Conservation (phyloP, 92 coral and sea anemone species). For the Phenganax marumi region DNA sequence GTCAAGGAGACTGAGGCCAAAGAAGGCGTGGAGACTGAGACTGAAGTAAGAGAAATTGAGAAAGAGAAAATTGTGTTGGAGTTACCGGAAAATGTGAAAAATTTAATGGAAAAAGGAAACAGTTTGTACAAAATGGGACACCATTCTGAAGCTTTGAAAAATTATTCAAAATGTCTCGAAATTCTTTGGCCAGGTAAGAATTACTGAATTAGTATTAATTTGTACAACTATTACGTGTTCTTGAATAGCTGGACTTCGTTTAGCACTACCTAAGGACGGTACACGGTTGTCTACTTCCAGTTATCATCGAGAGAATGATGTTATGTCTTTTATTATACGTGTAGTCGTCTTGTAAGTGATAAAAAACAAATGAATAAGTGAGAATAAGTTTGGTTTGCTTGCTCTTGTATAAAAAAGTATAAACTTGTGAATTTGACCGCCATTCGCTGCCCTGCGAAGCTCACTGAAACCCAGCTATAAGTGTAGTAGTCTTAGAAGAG, state of each 20-base stretch:
- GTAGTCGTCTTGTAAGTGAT: too few relatives aligned
- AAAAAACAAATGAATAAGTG: not conserved
- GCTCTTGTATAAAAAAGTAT: not conserved
- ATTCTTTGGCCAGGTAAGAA: slow-evolving; percentile 72
- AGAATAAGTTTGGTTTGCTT: not conserved
- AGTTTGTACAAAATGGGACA: slow-evolving; percentile 74
- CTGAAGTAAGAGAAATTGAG: not conserved
- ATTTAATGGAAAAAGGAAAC: slow-evolving; percentile 70
- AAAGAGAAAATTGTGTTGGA: slow-evolving; percentile 40
- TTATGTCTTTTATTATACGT: too few relatives aligned
- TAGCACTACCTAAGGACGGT: too few relatives aligned
- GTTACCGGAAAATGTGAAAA: slow-evolving; percentile 71
- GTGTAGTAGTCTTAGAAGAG: too few relatives aligned
- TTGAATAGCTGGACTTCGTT: too few relatives aligned
- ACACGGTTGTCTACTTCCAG: too few relatives aligned
- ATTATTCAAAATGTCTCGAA: slow-evolving; percentile 71
- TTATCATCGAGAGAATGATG: too few relatives aligned
- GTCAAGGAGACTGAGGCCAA: slow-evolving; percentile 25
- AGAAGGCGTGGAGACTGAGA: not conserved
- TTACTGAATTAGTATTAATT: not conserved
- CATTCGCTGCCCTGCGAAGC: too few relatives aligned
- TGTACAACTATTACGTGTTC: not conserved
- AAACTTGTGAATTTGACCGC: too few relatives aligned
- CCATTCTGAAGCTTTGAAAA: slow-evolving; percentile 77
- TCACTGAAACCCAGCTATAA: too few relatives aligned